Percentiles rank a stretch among this genome's conserved stretches.
These are phyloP conservation scores for Schrankia costaestrigalis DNA, from an alignment of 2,888 invertebrate species.

Conservation along the genomic window DNA sequence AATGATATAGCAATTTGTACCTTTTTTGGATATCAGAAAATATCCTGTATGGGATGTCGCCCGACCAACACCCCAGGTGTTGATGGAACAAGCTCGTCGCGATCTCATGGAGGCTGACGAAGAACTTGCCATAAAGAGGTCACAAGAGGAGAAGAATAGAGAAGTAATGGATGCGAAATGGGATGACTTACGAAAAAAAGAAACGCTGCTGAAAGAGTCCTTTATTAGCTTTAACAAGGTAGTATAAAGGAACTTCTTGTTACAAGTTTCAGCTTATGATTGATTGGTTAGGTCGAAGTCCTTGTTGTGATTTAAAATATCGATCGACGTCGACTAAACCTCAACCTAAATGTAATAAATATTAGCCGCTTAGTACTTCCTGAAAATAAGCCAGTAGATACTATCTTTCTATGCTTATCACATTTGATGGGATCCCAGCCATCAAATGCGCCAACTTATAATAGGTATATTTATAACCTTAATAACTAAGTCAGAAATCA, in stretches of 20 bases:
- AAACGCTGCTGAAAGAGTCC: slow-evolving; percentile 75
- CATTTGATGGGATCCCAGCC: too few species aligned
- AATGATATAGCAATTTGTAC: not conserved
- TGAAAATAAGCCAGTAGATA: too few species aligned
- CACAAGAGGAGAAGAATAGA: slow-evolving; percentile 62
- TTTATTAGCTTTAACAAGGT: slow-evolving; percentile 83
- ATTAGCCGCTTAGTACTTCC: too few species aligned
- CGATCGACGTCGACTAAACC: too few species aligned
- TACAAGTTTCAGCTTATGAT: too few species aligned
- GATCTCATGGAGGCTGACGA: slow-evolving; percentile 76
- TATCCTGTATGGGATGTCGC: slow-evolving; percentile 83
- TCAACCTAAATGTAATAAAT: too few species aligned
- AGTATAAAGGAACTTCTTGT: not conserved
- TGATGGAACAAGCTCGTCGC: slow-evolving; percentile 76
- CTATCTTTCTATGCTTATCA: too few species aligned
- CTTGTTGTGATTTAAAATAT: too few species aligned
- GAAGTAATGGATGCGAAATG: slow-evolving; percentile 75
- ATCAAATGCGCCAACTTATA: too few species aligned
- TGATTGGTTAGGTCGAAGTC: too few species aligned
- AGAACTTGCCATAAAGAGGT: slow-evolving; percentile 65
- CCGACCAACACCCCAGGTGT: slow-evolving; percentile 76
- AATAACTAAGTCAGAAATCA: too few species aligned
- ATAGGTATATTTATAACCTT: too few species aligned
- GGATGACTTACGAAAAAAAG: slow-evolving; percentile 76
- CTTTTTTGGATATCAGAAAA: slow-evolving; percentile 65